Conservation (phyloP, 2,888 invertebrate species). For the Bombylius major region DNA sequence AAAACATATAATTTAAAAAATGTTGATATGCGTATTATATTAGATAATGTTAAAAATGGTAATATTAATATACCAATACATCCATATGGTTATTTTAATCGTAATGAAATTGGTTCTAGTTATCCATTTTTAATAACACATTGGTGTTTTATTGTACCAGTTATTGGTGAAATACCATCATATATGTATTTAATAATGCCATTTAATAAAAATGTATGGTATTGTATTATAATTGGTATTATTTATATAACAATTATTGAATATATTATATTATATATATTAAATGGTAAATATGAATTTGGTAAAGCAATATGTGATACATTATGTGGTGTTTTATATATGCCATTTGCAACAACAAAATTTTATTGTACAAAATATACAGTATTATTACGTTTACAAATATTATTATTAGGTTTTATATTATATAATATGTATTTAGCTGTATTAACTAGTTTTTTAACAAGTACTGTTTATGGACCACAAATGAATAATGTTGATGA, state of each 20-base stretch:
- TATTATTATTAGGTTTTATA: slow-evolving; percentile 20
- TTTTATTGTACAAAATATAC: background rate
- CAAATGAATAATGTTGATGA: slow-evolving; percentile 16
- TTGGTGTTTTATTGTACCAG: too few relatives aligned
- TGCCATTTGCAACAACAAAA: background rate
- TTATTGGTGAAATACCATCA: too few relatives aligned
- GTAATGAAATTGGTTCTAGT: background rate
- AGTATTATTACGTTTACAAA: slow-evolving; percentile 3
- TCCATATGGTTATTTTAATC: slow-evolving; percentile 5
- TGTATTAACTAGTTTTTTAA: slow-evolving; percentile 21
- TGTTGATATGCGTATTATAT: background rate
- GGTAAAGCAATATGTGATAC: background rate
- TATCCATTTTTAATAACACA: too few relatives aligned
- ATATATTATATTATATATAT: background rate
- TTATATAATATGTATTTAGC: slow-evolving; percentile 22
- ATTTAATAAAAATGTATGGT: too few relatives aligned
- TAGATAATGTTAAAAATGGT: background rate
- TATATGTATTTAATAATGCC: too few relatives aligned
- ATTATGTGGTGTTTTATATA: slow-evolving; percentile 3
- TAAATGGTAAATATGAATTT: background rate
- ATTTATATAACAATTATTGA: too few relatives aligned
- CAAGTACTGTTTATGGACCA: slow-evolving; percentile 17
- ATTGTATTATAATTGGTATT: too few relatives aligned
- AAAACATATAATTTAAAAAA: background rate
- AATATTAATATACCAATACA: slow-evolving; percentile 3